Evolutionary conservation across 1,140 invertebrate species (phyloP), one percentile per base, ranked within the genome.

Genomic region (Zaprionus taronus): DNA sequence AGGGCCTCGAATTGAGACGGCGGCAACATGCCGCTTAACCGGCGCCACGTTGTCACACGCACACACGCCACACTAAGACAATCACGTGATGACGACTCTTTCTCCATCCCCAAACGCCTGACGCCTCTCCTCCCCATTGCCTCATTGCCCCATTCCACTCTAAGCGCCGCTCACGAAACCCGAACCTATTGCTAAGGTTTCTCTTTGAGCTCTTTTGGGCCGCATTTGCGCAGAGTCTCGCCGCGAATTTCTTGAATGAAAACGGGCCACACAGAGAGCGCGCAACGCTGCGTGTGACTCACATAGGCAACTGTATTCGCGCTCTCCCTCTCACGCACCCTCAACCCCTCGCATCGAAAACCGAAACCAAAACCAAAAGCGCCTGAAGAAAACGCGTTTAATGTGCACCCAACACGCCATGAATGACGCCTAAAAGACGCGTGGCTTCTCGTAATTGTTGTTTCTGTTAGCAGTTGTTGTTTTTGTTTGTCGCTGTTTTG

Each of bases 381-480:
- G 17, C 36, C 15, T 6, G 34, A 58, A 78, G 56, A 57, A 72
- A 87, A 66, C 66, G 66, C 74, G 79, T 74, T 71, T 90, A 82
- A 86, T 91, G 70, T 71, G 53, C 80, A 51, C 15, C 61, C 74
- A 80, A 75, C 86, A 90, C 82, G 86, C 71, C 82, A 91, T 91
- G 80, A 91, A 91, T 90, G 86, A 90, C 86, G 86, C 86, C 86
- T 69, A 85, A 91, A 80, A 83, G 86, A 71, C 86, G 86, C 77
- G 65, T 77, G 77, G 51, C 65, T 62, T 22, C 63, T 57, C 34
- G 63, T 74, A 57, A 65, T 79, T 44, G 51, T 44, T 65, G 49
- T 71, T 65, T 72, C 69, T 51, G 20, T 77, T 34, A 34, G 31
- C 31, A 24, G 61, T 62, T 57, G 55, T 63, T 67, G 58, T 74